Percentiles rank a stretch among this genome's conserved stretches.
Conservation (phyloP, 2,113 vertebrate species). For the Candoia aspera region DNA sequence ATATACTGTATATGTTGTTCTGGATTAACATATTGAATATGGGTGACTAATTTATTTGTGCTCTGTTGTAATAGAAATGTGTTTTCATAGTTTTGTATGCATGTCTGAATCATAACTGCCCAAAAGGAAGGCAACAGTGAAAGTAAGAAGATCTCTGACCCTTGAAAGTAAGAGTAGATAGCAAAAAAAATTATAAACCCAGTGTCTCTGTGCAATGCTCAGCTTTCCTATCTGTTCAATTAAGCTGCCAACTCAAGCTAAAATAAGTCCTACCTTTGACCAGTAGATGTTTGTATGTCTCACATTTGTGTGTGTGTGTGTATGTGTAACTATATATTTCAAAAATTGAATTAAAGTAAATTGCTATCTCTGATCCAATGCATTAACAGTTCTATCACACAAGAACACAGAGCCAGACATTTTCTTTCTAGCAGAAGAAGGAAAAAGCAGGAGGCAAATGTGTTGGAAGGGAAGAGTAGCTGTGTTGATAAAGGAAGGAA, state of each 20-base stretch:
- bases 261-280: background rate
- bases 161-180: background rate
- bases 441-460: background rate
- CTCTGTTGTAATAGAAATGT: background rate
- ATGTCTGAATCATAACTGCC: background rate
- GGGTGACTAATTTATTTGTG: background rate
- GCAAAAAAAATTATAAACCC: background rate
- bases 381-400: background rate
- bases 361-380: background rate
- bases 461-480: background rate
- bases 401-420: background rate
- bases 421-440: background rate
- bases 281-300: background rate
- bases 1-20: background rate
- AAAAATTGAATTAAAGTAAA: background rate
- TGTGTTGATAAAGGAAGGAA: background rate
- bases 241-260: background rate
- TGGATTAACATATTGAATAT: background rate
- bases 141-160: background rate
- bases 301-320: background rate
- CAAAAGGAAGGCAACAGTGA: background rate
- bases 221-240: background rate
- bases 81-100: background rate
- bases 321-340: background rate
- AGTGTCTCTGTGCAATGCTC: background rate